Conservation (phyloP, 1,140 invertebrate genomes). For the Aphidius gifuensis region DNA sequence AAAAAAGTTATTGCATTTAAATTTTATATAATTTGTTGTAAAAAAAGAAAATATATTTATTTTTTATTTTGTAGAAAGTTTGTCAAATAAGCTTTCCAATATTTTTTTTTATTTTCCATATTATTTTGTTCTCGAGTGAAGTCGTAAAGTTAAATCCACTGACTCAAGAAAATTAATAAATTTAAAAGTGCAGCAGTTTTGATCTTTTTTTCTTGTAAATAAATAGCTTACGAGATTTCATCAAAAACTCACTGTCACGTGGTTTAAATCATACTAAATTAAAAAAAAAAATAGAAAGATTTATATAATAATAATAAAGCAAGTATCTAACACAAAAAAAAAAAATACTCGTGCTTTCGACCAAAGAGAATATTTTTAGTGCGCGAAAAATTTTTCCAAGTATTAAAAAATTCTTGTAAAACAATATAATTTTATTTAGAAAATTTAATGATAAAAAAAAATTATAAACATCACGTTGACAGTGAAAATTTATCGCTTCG, state of each 20-base stretch:
- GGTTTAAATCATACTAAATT: neutral
- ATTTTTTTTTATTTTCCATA: too few relatives aligned
- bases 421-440: neutral
- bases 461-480: neutral
- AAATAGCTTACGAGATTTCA: constrained; percentile 8
- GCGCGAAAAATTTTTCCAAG: neutral
- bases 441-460: too few relatives aligned
- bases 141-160: too few relatives aligned
- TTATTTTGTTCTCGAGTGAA: too few relatives aligned
- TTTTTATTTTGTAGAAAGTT: too few relatives aligned
- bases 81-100: too few relatives aligned
- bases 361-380: constrained; percentile 22
- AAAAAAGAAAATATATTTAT: too few relatives aligned
- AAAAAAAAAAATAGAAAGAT: too few relatives aligned
- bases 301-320: too few relatives aligned
- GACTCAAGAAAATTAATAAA: neutral
- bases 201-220: constrained; percentile 12
- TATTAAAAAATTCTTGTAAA: neutral
- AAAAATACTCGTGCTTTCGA: constrained; percentile 17
- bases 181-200: too few relatives aligned
- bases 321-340: neutral
- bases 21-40: too few relatives aligned
- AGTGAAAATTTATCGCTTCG: constrained; percentile 9
- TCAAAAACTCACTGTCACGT: constrained; percentile 8
- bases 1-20: too few relatives aligned